Percentiles rank a stretch among this genome's conserved stretches.
These are phyloP conservation scores for Drosophila suboccidentalis DNA, from an alignment of 2,888 invertebrate genomes.

Conservation along the genomic window DNA sequence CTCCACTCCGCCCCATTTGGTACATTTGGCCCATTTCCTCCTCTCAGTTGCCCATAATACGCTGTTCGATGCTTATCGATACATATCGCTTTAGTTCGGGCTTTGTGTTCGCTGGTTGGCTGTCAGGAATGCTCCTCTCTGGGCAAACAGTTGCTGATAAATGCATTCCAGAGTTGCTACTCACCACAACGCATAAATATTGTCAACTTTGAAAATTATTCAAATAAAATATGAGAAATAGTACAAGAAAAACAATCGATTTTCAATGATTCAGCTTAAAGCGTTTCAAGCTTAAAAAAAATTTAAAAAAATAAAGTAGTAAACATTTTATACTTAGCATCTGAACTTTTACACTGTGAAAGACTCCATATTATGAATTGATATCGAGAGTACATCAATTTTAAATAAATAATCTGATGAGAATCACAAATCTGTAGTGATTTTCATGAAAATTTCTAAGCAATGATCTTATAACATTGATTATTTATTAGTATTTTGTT, in stretches of 20 bases:
- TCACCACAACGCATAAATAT: not conserved
- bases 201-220: conserved; percentile 2
- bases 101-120: conserved; percentile 21
- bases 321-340: too few species aligned
- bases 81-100: conserved; percentile 29
- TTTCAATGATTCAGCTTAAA: not conserved
- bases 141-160: not conserved
- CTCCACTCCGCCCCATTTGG: not conserved
- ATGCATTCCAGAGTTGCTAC: conserved; percentile 6
- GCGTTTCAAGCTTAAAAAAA: too few species aligned
- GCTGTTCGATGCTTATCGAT: conserved; percentile 55
- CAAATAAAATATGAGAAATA: not conserved
- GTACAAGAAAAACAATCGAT: not conserved
- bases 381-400: too few species aligned
- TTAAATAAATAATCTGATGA: too few species aligned
- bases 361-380: too few species aligned
- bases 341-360: too few species aligned
- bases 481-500: too few species aligned
- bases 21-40: not conserved
- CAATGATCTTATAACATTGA: too few species aligned
- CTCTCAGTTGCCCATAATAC: conserved; percentile 19
- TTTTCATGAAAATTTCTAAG: too few species aligned
- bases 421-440: too few species aligned
- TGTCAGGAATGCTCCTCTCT: not conserved
- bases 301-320: too few species aligned